Percentiles rank a stretch among this genome's conserved stretches.
These are phyloP conservation scores for Tursiops truncatus DNA, from an alignment of 2,113 vertebrate genomes.

Conservation along the genomic window DNA sequence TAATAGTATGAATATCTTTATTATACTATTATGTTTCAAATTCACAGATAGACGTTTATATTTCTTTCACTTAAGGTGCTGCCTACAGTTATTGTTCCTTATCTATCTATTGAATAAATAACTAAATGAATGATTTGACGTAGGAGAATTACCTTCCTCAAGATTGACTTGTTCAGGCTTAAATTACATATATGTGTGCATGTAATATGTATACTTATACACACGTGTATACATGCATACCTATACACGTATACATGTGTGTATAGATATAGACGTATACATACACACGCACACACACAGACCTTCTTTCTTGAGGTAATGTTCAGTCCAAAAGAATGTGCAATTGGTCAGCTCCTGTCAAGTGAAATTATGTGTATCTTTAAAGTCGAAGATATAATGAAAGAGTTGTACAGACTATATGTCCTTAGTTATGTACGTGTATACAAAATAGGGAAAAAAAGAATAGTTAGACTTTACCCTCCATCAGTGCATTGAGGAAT, in stretches of 20 bases:
- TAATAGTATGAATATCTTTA: background rate
- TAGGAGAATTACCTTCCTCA: background rate
- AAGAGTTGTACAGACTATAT: background rate
- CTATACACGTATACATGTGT: too few relatives aligned
- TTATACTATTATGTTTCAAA: too few relatives aligned
- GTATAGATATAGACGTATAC: background rate
- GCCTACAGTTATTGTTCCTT: background rate
- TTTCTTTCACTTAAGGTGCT: background rate
- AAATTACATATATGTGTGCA: background rate
- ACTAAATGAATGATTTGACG: background rate
- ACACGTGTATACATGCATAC: accelerated
- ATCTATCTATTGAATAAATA: background rate
- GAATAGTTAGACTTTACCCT: background rate
- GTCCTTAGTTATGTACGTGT: background rate
- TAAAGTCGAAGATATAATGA: background rate
- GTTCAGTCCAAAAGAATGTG: background rate
- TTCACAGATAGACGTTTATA: background rate
- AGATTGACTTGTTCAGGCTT: background rate
- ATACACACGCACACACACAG: background rate
- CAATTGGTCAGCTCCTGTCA: background rate
- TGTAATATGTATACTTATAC: background rate
- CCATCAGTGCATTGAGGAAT: background rate
- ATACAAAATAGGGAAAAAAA: background rate
- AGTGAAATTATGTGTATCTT: background rate
- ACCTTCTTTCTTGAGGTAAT: background rate